Base-by-base conservation (phyloP, 2,888 invertebrate genomes). In the Muschampia plurimacula region DNA sequence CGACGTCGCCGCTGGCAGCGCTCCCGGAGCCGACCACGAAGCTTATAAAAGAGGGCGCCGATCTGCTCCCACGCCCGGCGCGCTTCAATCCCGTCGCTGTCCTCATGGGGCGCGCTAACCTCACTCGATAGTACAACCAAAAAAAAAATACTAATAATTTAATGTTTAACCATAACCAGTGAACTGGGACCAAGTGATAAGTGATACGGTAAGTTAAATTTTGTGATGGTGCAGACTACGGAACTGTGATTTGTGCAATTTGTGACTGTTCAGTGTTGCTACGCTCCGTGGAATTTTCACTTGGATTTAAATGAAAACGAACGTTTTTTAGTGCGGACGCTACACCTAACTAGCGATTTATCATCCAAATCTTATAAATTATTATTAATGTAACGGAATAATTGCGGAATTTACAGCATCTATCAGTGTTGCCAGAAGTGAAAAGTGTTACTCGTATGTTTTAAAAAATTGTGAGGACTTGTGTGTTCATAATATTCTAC, bases 61-160 rank as follows among this genome's bases (percentile, higher is more conserved):
- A 85, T 86, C 85, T 87, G 88, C 82, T 84, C 86, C 91, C 88
- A 88, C 91, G 93, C 92, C 89, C 93, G 91, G 87, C 90, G 89
- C 92, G 90, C 85, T 87, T 83, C 92, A 91, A 86, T 87, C 87
- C 84, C 85, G 83, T 86, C 87, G 86, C 92, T 86, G 82, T 91
- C 91, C 94, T 89, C 92, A 94, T 94, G 94, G 94, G 91, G 93
- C 92, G 93, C 93, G 90, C 93, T 86, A 90, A 91, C 86, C 88
- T 88, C 86, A 84, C 85, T 85, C 91, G 91, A 92, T 92, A 93
- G 88, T 89, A 88, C 82, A 83, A 84, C 80, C 81, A 87, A 83
- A 80, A 87, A 85, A 84, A 85, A 79, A 22, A 9, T 55, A 79
- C 79, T 78, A 79, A 80, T 80, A 79, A 79, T 82, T 82, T 81